Evolutionary conservation across 2,888 invertebrate species (phyloP), one percentile per base, ranked within the genome.

Genomic region (Nemotelus pantherinus): DNA sequence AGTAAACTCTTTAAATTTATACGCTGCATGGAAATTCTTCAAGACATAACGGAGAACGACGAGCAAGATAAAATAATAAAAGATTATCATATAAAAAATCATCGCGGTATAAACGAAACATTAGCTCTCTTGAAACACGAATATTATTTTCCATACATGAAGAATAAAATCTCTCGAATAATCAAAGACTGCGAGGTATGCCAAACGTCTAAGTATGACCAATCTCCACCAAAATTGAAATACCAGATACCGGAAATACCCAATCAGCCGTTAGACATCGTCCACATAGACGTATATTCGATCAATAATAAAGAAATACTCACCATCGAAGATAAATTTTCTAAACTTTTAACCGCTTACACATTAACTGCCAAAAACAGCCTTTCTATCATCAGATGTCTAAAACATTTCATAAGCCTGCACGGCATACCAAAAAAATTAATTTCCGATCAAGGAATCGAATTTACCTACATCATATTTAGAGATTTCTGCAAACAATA

Each of bases 41-140:
- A 25, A 58, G 76, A 78, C 7, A 55, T 76, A 43, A 64, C 44
- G 3, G 57, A 78, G 39, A 47, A 44, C 5, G 78, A 78, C 48
- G 67, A 78, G 10, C 78, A 78, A 78, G 75, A 78, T 10, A 57
- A 5, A 47, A 41, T 78, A 43, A 78, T 78, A 6, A 58, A 47
- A 41, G 45, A 78, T 39, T 76, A 78, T 45, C 78, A 78, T 48
- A 76, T 41, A 6, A 76, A 76, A 68, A 75, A 50, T n/a, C n/a
- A n/a, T n/a, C n/a, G n/a, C n/a, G 76, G 78, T 2, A 78, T 76
- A 10, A 78, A 68, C 44, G 25, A 25, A 25, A 25, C 25, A 25
- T 25, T 25, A 25, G 25, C 25, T 25, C 25, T 1, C 25, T 25
- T 25, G 25, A 25, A 25, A 25, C 25, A 1, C 25, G 25, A 25